phyloP scores from a whole-genome alignment of 64 coral and sea anemone species.

The Pocillopora verrucosa region DNA sequence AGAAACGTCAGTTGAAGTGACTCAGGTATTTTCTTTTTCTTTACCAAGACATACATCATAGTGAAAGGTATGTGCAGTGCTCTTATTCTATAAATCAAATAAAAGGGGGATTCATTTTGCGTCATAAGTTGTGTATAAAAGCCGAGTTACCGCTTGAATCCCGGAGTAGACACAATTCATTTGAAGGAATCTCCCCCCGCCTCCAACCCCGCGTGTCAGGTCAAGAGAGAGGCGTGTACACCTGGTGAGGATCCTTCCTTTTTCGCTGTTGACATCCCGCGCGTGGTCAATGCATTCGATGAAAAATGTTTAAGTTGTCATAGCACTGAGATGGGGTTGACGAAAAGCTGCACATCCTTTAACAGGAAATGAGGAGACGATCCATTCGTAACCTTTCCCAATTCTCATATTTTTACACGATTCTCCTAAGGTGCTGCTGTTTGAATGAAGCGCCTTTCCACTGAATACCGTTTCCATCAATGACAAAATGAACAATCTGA shows the following conservation, averaged over 20 bases:
- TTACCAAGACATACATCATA: too few species aligned
- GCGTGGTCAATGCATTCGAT: slow-evolving; percentile 35
- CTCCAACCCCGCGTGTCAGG: neutral
- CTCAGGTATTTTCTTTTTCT: too few species aligned
- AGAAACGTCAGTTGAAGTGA: too few species aligned
- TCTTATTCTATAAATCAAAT: too few species aligned
- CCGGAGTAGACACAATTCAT: too few species aligned
- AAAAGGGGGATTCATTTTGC: too few species aligned
- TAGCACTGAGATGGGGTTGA: slow-evolving; percentile 24
- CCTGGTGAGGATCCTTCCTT: neutral
- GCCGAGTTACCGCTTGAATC: too few species aligned
- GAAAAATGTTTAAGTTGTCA: slow-evolving; percentile 46
- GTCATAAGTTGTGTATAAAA: too few species aligned
- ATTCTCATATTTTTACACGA: neutral
- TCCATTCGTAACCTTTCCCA: neutral
- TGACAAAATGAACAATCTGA: neutral
- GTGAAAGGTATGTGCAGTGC: too few species aligned
- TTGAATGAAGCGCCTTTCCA: neutral
- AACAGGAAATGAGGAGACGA: slow-evolving; percentile 28
- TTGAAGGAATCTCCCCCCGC: too few species aligned
- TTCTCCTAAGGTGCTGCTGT: slow-evolving; percentile 3
- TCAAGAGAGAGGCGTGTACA: neutral
- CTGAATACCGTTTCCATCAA: neutral
- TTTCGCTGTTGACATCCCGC: slow-evolving; percentile 24
- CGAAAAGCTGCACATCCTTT: slow-evolving; percentile 34